Evolutionary conservation across 2,797 vertebrate species (phyloP).

Genomic region (Philypnodon macrostomus): DNA sequence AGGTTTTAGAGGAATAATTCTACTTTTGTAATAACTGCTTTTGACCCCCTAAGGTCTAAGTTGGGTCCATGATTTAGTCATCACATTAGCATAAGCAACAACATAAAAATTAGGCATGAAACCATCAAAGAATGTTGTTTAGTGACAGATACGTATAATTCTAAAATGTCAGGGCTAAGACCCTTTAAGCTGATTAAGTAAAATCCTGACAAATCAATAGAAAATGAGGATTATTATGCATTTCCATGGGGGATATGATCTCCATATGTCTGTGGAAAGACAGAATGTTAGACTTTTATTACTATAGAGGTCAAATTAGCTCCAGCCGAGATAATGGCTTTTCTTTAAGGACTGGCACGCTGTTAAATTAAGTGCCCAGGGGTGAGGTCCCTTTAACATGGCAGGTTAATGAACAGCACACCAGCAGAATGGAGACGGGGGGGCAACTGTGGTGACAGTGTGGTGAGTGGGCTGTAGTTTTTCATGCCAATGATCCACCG

Average conservation of each 20-base stretch:
- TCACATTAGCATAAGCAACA: background rate
- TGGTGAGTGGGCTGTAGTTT: background rate
- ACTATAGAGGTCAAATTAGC: constrained; percentile 28
- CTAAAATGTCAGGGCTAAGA: constrained; percentile 5
- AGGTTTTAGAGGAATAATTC: no score
- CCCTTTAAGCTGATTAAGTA: background rate
- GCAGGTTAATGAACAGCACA: constrained; percentile 59
- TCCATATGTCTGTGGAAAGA: constrained; percentile 4
- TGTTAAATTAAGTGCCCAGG: constrained; percentile 54
- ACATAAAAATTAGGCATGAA: background rate
- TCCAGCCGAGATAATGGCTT: constrained; percentile 48
- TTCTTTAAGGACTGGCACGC: constrained; percentile 33
- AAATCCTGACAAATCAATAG: constrained; percentile 14
- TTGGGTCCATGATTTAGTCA: background rate
- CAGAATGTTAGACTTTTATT: constrained; percentile 30
- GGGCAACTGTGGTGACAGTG: background rate
- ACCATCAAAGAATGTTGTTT: background rate
- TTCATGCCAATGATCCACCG: constrained; percentile 25
- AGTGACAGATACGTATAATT: background rate
- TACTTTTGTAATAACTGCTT: background rate
- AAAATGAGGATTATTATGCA: background rate
- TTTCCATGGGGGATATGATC: background rate
- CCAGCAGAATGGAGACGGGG: constrained; percentile 6
- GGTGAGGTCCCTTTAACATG: constrained; percentile 38
- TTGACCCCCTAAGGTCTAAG: no score